Conservation (phyloP, 2,113 vertebrate genomes). For the Nesoenas mayeri region DNA sequence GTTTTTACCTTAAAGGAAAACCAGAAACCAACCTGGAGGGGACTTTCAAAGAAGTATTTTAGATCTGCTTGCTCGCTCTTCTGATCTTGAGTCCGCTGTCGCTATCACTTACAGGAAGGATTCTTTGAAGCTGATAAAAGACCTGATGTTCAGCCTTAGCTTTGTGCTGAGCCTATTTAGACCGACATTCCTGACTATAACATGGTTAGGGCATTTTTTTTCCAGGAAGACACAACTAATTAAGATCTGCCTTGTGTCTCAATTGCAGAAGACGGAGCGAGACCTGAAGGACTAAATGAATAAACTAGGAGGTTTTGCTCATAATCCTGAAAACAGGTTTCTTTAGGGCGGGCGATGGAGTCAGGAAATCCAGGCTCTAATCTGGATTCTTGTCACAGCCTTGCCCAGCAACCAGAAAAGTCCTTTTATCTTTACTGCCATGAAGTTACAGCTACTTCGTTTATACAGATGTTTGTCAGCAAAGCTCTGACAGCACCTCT, state of each 20-base stretch:
- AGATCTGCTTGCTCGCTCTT: neutral
- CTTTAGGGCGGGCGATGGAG: neutral
- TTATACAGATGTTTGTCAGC: neutral
- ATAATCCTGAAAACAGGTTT: neutral
- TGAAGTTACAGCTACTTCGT: neutral
- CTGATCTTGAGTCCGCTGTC: neutral
- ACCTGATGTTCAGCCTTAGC: neutral
- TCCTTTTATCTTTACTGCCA: neutral
- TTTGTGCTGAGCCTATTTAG: neutral
- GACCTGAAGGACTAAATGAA: neutral
- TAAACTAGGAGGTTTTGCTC: neutral
- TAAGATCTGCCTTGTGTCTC: neutral
- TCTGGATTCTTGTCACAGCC: neutral
- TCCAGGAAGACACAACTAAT: neutral
- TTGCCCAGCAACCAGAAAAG: neutral
- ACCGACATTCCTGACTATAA: neutral
- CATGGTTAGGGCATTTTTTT: neutral
- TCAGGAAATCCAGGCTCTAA: neutral
- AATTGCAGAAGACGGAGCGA: neutral
- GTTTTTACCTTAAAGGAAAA: neutral
- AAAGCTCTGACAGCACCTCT: neutral
- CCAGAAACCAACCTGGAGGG: neutral
- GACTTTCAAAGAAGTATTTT: neutral
- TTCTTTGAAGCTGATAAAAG: neutral
- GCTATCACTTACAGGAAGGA: neutral